phyloP scores from a whole-genome alignment of 2,797 vertebrate genomes.

The Pseudochaenichthys georgianus region DNA sequence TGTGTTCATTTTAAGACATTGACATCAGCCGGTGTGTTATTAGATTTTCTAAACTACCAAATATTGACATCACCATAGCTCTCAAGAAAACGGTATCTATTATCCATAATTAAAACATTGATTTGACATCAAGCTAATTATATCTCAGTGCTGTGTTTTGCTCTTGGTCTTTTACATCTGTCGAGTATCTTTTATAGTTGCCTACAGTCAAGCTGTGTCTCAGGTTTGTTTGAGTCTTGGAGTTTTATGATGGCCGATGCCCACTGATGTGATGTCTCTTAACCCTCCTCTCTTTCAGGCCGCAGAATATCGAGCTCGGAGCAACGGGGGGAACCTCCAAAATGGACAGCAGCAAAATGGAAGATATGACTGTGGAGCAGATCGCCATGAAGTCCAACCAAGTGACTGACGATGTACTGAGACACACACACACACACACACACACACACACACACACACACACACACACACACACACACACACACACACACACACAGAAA shows the following conservation, averaged over 20 bases:
- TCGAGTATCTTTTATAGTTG: not conserved
- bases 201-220: not conserved
- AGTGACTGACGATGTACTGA: constrained; percentile 95
- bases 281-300: constrained; percentile 66
- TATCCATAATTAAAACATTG: no score
- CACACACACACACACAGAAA: accelerated
- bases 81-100: not conserved
- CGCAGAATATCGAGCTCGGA: constrained; percentile 79
- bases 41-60: not conserved
- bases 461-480: no score
- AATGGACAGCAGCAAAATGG: constrained; percentile 87
- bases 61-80: not conserved
- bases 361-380: constrained; percentile 90
- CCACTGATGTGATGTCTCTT: constrained; percentile 14
- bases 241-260: constrained; percentile 2
- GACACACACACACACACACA: not conserved
- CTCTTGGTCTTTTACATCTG: not conserved
- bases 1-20: no score
- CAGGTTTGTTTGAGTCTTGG: constrained; percentile 3
- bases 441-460: not conserved
- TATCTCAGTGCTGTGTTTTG: not conserved
- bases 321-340: constrained; percentile 71
- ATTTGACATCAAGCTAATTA: not conserved
- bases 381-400: constrained; percentile 91
- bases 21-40: not conserved